Evolutionary conservation across 2,888 invertebrate genomes (phyloP), one percentile per base, ranked within the genome.

Genomic region (Fragum fragum): DNA sequence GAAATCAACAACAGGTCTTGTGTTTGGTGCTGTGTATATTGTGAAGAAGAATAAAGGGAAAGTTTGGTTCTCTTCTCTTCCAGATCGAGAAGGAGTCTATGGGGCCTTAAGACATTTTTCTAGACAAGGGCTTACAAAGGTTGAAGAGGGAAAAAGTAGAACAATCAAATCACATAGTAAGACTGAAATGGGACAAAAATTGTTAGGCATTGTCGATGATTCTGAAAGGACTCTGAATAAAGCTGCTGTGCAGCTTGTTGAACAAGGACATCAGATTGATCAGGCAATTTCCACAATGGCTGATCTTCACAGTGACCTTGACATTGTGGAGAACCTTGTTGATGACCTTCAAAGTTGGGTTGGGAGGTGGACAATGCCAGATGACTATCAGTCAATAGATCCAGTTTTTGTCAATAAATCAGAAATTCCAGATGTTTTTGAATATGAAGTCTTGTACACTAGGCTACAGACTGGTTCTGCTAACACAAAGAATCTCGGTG

Each of bases 31-130:
- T 21, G 75, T 92, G 5, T 88, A 86, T 29, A 57, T 92, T 9
- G 74, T 79, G 0, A 81, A 80, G 16, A 82, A 79, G 7, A 76
- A 82, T 32, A 86, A 85, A 14, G 70, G 79, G 11, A 88, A 84
- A 52, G 79, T 87, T 29, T 92, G 92, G 92, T 88, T 92, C 73
- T 90, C 91, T 14, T 91, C 92, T 16, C 70, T 92, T 47, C 57
- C 85, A 7, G 89, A 91, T 39, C 80, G 89, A 69, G 85, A 88
- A 52, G 81, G 83, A 26, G 81, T 87, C 7, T 90, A 85, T 79
- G 79, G 85, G 26, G 81, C 87, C 9, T 47, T 92, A 7, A 73
- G 79, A 32, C 90, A 92, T 78, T 92, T 91, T 52, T 87, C 88
- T 84, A 63, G 73, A 52, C 39, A 61, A 16, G 68, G 77, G 47